A percentile compares a stretch with the other conserved stretches of the same genome.
These are phyloP conservation scores for Falco concolor DNA, from an alignment of 2,797 vertebrate species.

Conservation along the genomic window DNA sequence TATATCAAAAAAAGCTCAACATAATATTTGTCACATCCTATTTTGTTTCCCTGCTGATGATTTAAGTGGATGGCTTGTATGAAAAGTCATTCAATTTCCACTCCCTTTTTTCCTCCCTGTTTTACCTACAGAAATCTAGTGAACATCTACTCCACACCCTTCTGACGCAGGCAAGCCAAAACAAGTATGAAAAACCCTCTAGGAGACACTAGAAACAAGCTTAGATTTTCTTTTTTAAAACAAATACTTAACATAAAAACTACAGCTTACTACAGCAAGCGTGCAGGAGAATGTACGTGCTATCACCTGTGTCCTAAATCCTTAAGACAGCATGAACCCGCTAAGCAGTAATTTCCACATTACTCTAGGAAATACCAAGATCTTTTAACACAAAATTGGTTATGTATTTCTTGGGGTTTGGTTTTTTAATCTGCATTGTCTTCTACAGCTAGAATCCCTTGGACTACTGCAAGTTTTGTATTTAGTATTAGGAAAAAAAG, in stretches of 20 bases:
- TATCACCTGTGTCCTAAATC: not conserved
- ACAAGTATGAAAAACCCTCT: not conserved
- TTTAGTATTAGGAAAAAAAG: not conserved
- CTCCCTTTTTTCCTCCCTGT: not conserved
- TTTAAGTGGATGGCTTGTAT: not conserved
- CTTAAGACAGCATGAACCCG: not conserved
- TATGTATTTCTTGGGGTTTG: accelerated
- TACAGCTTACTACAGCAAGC: not conserved
- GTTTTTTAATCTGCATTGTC: not conserved
- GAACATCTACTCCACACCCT: not conserved
- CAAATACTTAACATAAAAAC: not conserved
- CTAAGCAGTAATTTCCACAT: not conserved
- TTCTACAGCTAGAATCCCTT: not conserved
- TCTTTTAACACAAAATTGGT: not conserved
- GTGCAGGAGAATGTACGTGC: not conserved
- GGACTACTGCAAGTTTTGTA: not conserved
- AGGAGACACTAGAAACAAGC: not conserved
- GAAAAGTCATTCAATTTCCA: not conserved
- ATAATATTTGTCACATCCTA: not conserved
- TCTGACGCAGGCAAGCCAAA: not conserved
- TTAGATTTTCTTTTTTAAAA: not conserved
- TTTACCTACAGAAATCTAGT: not conserved
- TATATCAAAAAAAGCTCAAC: not conserved
- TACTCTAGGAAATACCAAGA: not conserved
- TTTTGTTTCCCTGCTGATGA: not conserved